These are phyloP conservation scores for Crypturellus tataupa DNA, from an alignment of 2,797 vertebrate genomes.

Conservation along the genomic window DNA sequence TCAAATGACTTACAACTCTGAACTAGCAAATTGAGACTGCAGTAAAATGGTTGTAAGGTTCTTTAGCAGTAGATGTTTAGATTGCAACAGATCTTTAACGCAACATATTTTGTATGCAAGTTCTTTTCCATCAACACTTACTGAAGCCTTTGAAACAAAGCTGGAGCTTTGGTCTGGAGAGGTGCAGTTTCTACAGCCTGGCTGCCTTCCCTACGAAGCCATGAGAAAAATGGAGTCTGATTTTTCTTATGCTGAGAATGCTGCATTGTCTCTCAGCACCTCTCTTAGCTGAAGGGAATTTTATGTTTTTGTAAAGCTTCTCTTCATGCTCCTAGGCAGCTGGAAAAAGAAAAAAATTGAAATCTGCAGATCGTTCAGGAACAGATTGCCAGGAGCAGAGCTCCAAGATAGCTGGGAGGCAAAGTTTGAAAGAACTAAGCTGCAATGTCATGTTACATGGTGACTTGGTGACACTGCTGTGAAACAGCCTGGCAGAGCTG, in stretches of 20 bases:
- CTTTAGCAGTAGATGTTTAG: background rate
- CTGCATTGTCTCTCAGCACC: conserved; percentile 16
- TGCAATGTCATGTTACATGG: conserved; percentile 82
- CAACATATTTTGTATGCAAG: conserved; percentile 20
- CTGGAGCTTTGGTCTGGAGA: conserved; percentile 15
- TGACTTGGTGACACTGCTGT: background rate
- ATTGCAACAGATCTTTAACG: background rate
- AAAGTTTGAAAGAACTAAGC: conserved; percentile 83
- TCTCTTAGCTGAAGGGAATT: background rate
- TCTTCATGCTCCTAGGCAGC: conserved; percentile 74
- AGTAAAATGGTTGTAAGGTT: background rate
- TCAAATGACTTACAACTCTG: background rate
- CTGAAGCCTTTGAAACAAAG: background rate
- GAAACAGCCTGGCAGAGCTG: background rate
- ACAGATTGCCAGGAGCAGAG: conserved; percentile 81
- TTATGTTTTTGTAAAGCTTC: background rate
- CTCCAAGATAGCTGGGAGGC: conserved; percentile 81
- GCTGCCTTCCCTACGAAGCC: conserved; percentile 5
- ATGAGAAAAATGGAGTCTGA: conserved; percentile 1
- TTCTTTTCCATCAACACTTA: conserved; percentile 26
- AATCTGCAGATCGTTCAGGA: conserved; percentile 84
- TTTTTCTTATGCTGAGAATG: conserved; percentile 3
- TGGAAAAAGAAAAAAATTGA: conserved; percentile 82
- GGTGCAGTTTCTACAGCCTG: background rate
- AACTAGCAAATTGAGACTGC: background rate